Evolutionary conservation across 2,113 vertebrate genomes (phyloP), one percentile per base, ranked within the genome.

Genomic region (Etheostoma cragini): DNA sequence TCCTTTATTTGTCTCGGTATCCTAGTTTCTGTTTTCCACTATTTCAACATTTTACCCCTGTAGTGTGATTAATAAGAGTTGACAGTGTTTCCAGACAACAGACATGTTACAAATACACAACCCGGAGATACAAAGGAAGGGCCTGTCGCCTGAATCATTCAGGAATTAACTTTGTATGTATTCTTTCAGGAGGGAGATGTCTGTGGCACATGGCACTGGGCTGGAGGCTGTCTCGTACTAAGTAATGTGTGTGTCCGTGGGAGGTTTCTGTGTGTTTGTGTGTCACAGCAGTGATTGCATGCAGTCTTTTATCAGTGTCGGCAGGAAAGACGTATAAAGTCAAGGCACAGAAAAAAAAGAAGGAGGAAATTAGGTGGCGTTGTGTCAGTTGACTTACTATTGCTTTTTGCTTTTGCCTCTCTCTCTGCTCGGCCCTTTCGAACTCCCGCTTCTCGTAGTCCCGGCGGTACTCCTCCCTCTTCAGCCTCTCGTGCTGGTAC

Each of bases 401-500:
- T 93, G 98, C 97, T 95, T 98, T 98, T 90, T 98, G 96, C 82
- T 92, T 95, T 87, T 98, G 97, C 77, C 94, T 95, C 90, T 99
- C 97, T 84, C 97, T 96, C 93, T 99, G 97, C 90, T 97, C 97
- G 84, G 97, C 96, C 94, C 97, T 94, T 89, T 99, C 97, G 26
- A 95, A 97, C 94, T 99, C 98, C 88, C 96, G 95, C 92, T 97
- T 98, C 95, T 98, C 97, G 86, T 95, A 96, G 91, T 98, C 96
- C 91, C 93, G 96, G 84, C 94, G 96, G 87, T 97, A 96, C 89
- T 99, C 98, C 93, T 99, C 98, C 94, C 96, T 96, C 95, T 97
- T 97, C 94, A 98, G 96, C 93, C 95, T 95, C 93, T 99, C 97
- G 46, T 97, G 96, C 94, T 99, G 97, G 95, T 99, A 97, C 56